A percentile compares a stretch with the other conserved stretches of the same genome.
phyloP scores from a whole-genome alignment of 2,113 vertebrate genomes.

The Zapornia atra region DNA sequence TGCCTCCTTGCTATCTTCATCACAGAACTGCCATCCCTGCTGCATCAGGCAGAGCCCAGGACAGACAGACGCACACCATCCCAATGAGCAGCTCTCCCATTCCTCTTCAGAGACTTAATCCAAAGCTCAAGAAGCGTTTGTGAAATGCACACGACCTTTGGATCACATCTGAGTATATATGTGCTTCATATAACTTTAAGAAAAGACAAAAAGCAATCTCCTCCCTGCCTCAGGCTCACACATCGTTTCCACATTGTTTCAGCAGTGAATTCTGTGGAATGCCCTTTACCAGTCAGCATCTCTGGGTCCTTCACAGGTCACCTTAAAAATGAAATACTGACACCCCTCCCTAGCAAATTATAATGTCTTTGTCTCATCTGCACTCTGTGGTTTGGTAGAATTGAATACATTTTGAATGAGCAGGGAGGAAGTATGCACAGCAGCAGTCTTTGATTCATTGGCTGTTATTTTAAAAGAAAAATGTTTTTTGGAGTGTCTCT shows the following conservation, averaged over 20 bases:
- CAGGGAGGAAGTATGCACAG: background rate
- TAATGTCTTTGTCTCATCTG: background rate
- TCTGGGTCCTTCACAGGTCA: background rate
- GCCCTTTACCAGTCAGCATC: background rate
- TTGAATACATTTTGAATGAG: background rate
- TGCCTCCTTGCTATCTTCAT: background rate
- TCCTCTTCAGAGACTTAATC: background rate
- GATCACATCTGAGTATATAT: background rate
- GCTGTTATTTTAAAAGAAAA: background rate
- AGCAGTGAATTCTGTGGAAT: background rate
- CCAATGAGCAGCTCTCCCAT: background rate
- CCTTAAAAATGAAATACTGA: background rate
- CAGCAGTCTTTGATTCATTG: background rate
- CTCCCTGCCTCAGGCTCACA: background rate
- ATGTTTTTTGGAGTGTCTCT: background rate
- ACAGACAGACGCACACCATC: background rate
- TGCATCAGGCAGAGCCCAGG: background rate
- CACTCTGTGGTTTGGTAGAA: background rate
- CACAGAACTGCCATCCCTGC: background rate
- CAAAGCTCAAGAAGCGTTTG: background rate
- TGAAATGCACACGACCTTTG: background rate
- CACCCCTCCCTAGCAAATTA: background rate
- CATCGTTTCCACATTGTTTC: background rate
- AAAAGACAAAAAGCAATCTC: background rate
- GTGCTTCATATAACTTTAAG: background rate